These are phyloP conservation scores for Synergus umbraculus DNA, from an alignment of 2,888 invertebrate species.

Conservation along the genomic window DNA sequence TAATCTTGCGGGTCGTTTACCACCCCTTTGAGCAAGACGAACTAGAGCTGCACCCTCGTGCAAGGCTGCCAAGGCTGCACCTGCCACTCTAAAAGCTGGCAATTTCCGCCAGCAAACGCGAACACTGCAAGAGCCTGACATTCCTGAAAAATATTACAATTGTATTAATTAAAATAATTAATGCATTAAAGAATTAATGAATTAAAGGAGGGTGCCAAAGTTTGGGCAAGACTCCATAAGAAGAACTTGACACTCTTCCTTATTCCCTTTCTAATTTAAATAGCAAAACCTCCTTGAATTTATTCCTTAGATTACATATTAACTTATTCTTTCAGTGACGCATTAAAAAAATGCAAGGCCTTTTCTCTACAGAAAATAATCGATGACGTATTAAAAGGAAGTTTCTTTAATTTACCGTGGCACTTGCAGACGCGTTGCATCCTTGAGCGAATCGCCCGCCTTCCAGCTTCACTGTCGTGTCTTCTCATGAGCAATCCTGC, in stretches of 20 bases:
- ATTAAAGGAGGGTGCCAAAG: too few relatives aligned
- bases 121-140: slow-evolving; percentile 94
- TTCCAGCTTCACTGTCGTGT: slow-evolving; percentile 95
- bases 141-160: slow-evolving; percentile 72
- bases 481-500: slow-evolving; percentile 86
- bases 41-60: slow-evolving; percentile 94
- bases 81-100: slow-evolving; percentile 87
- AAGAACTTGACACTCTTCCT: too few relatives aligned
- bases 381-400: neutral
- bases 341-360: neutral
- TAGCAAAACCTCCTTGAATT: neutral
- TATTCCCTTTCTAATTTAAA: too few relatives aligned
- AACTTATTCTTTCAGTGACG: neutral
- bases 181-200: neutral
- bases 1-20: slow-evolving; percentile 83
- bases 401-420: slow-evolving; percentile 81
- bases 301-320: neutral
- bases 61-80: slow-evolving; percentile 86
- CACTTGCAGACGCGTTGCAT: slow-evolving; percentile 95
- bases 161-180: neutral
- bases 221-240: too few relatives aligned
- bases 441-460: slow-evolving; percentile 86
- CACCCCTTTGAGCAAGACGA: slow-evolving; percentile 81
- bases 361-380: neutral
- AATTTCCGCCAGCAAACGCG: slow-evolving; percentile 94